A percentile compares a stretch with the other conserved stretches of the same genome.
Evolutionary conservation across 2,113 vertebrate species (phyloP).

Genomic region (Saguinus imperator): DNA sequence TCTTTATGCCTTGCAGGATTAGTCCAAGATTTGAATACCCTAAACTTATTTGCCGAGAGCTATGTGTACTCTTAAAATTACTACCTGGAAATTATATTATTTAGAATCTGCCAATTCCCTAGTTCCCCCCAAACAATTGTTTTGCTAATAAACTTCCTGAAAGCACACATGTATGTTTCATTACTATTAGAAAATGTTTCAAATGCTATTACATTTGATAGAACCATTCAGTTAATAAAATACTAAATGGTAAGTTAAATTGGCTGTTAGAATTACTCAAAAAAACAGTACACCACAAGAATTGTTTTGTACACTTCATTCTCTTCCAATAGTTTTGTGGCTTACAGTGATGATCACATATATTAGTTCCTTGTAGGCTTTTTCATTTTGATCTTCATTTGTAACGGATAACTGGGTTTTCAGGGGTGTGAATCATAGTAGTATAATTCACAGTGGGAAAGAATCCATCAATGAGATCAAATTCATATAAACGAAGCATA

Average conservation of each 20-base stretch:
- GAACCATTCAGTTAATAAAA: conserved; percentile 43
- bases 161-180: conserved; percentile 7
- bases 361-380: not conserved
- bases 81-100: not conserved
- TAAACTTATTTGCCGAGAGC: not conserved
- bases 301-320: conserved; percentile 30
- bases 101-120: conserved; percentile 33
- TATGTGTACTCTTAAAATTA: conserved; percentile 16
- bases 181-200: conserved; percentile 55
- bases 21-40: not conserved
- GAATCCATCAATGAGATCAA: conserved; percentile 93
- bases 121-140: not conserved
- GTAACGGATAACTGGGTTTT: conserved; percentile 94
- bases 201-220: conserved; percentile 39
- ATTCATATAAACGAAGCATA: conserved; percentile 93
- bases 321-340: not conserved
- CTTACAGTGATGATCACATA: not conserved
- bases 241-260: not conserved
- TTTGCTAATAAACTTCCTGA: conserved; percentile 17
- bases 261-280: conserved; percentile 51
- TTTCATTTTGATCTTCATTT: conserved; percentile 79
- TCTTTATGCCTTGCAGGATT: not conserved
- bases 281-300: not conserved
- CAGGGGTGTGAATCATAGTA: conserved; percentile 98
- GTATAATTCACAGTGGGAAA: conserved; percentile 97